These are phyloP conservation scores for Arremon brunneinucha DNA, from an alignment of 2,797 vertebrate species.

Conservation along the genomic window DNA sequence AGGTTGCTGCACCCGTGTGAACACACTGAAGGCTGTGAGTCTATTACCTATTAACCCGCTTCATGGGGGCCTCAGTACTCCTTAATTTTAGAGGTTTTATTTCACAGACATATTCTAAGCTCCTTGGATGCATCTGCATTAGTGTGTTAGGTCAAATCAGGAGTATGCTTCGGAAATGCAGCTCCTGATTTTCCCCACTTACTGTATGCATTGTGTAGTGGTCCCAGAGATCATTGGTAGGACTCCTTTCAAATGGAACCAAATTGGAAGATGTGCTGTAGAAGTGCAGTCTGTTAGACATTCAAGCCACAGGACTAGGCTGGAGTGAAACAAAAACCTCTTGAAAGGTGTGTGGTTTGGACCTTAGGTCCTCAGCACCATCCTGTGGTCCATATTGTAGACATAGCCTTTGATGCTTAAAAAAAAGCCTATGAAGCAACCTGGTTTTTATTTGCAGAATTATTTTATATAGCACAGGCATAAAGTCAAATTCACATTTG, in stretches of 20 bases:
- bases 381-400: background rate
- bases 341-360: background rate
- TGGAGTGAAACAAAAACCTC: background rate
- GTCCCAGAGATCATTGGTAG: background rate
- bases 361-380: background rate
- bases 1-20: background rate
- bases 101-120: background rate
- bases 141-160: background rate
- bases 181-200: background rate
- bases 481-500: background rate
- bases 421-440: background rate
- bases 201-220: fast-evolving
- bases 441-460: background rate
- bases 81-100: slow-evolving; percentile 19
- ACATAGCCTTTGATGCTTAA: background rate
- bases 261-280: background rate
- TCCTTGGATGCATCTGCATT: background rate
- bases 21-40: background rate
- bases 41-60: background rate
- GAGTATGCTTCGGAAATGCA: background rate
- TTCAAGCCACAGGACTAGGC: background rate
- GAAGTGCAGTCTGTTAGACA: background rate
- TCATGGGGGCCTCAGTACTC: background rate
- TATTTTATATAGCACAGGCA: background rate
- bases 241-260: background rate